These are phyloP conservation scores for Oreochromis spilurus DNA, from an alignment of 2,113 vertebrate genomes.

Conservation along the genomic window DNA sequence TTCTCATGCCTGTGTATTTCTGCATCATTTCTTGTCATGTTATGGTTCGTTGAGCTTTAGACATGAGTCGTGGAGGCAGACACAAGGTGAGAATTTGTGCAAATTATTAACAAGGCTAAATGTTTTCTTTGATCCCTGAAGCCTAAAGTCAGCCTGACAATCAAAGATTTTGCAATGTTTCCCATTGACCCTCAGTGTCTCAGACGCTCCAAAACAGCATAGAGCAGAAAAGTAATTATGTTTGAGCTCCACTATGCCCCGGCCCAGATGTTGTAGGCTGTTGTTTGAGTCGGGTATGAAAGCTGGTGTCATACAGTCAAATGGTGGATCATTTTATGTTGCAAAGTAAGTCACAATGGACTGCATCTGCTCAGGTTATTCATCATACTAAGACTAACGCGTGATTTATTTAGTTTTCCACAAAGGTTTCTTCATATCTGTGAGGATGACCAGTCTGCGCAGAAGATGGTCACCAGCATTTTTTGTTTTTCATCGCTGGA, in stretches of 20 bases:
- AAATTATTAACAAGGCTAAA: background rate
- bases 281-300: background rate
- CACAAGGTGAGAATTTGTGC: accelerated
- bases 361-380: background rate
- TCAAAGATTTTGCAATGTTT: background rate
- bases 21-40: background rate
- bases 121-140: background rate
- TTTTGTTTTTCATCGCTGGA: background rate
- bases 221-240: background rate
- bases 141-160: background rate
- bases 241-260: background rate
- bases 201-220: background rate
- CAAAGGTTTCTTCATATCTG: background rate
- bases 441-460: background rate
- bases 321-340: background rate
- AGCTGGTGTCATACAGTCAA: background rate
- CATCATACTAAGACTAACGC: background rate
- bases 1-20: background rate
- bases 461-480: background rate
- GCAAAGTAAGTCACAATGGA: accelerated
- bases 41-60: background rate
- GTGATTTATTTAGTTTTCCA: background rate
- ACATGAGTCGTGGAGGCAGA: background rate
- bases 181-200: background rate
- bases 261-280: background rate